A percentile compares a stretch with the other conserved stretches of the same genome.
Evolutionary conservation across 2,888 invertebrate species (phyloP).

Genomic region (Metellina segmentata): DNA sequence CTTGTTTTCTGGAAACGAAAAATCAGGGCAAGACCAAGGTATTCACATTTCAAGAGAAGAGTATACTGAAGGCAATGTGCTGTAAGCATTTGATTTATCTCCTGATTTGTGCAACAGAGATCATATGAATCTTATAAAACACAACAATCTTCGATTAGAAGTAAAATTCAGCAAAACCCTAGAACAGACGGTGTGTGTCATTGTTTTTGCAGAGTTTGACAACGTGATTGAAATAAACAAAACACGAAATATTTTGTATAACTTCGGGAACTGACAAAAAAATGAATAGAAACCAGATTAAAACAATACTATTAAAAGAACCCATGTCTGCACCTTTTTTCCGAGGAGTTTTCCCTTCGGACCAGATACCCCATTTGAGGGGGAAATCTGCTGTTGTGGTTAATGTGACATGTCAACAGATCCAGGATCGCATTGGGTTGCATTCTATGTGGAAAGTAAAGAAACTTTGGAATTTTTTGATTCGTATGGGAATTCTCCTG

Average conservation of each 20-base stretch:
- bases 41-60: conserved; percentile 37
- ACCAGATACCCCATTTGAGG: conserved; percentile 4
- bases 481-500: conserved; percentile 54
- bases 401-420: conserved; percentile 21
- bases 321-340: neutral
- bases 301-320: conserved; percentile 4
- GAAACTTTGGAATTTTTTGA: conserved; percentile 56
- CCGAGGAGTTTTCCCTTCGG: conserved; percentile 16
- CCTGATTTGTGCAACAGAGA: conserved; percentile 63
- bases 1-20: conserved; percentile 78
- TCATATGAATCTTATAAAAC: conserved; percentile 24
- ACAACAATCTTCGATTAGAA: conserved; percentile 44
- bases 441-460: conserved; percentile 30
- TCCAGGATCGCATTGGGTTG: conserved; percentile 66
- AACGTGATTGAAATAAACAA: conserved; percentile 42
- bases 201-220: conserved; percentile 41
- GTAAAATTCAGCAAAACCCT: conserved; percentile 20
- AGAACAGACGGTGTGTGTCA: conserved; percentile 3
- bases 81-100: conserved; percentile 33
- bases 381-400: conserved; percentile 8
- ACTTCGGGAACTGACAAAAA: conserved; percentile 13
- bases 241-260: too few species aligned
- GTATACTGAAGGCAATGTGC: neutral
- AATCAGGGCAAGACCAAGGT: conserved; percentile 29
- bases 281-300: conserved; percentile 54